These are phyloP conservation scores for Genyomyrus donnyi DNA, from an alignment of 2,113 vertebrate species.

Conservation along the genomic window DNA sequence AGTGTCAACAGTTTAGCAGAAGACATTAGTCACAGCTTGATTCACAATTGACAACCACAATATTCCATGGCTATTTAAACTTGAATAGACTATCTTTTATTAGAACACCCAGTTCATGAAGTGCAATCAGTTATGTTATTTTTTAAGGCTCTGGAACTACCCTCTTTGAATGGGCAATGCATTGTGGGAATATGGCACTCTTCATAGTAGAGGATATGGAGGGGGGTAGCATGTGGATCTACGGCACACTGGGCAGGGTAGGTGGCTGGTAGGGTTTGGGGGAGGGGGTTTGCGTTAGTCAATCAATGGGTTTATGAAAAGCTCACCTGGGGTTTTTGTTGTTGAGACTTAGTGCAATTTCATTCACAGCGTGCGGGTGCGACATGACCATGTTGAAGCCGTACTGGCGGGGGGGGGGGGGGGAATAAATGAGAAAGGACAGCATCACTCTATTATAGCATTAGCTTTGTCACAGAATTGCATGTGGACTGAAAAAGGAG, in stretches of 20 bases:
- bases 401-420: constrained; percentile 60
- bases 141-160: background rate
- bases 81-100: background rate
- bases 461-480: background rate
- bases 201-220: background rate
- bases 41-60: background rate
- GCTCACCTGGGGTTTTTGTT: constrained; percentile 92
- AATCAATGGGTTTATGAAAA: background rate
- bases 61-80: background rate
- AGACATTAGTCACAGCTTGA: background rate
- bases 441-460: background rate
- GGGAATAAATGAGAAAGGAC: background rate
- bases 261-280: background rate
- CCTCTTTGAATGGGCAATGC: background rate
- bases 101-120: background rate
- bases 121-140: background rate
- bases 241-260: background rate
- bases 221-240: background rate
- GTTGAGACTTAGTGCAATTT: constrained; percentile 92
- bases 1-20: background rate
- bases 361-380: constrained; percentile 90
- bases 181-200: background rate
- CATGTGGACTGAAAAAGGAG: background rate
- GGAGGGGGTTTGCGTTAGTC: background rate
- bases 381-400: constrained; percentile 99